Conservation (phyloP, 1,140 invertebrate genomes). For the Theocolax elegans region DNA sequence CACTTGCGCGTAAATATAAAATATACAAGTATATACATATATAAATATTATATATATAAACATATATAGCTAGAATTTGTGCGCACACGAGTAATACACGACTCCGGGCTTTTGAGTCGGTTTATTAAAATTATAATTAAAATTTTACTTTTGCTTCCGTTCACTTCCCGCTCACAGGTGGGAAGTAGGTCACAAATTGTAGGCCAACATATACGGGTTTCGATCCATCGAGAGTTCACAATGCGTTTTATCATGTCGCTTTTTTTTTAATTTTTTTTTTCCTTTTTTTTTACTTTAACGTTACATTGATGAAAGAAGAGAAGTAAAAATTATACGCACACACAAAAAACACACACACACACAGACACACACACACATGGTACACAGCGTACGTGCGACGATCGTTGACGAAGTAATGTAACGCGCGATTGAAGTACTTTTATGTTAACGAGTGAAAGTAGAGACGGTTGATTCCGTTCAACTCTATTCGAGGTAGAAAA, state of each 20-base stretch:
- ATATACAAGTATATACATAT: too few relatives aligned
- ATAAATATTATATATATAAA: too few relatives aligned
- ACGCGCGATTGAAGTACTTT: background rate
- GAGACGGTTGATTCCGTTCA: slow-evolving; percentile 6
- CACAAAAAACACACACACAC: too few relatives aligned
- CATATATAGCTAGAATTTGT: slow-evolving; percentile 34
- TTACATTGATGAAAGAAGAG: too few relatives aligned
- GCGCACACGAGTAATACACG: slow-evolving; percentile 17
- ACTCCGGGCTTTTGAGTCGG: slow-evolving; percentile 16
- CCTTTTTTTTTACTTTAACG: background rate
- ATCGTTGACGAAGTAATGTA: slow-evolving; percentile 21
- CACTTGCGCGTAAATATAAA: too few relatives aligned
- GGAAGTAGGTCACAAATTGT: slow-evolving; percentile 29
- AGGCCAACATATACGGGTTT: slow-evolving; percentile 32
- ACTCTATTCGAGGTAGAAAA: background rate
- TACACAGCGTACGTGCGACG: slow-evolving; percentile 5
- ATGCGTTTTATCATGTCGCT: too few relatives aligned
- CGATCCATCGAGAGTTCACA: slow-evolving; percentile 28
- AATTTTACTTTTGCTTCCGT: slow-evolving; percentile 34
- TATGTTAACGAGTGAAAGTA: background rate
- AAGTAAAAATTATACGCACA: too few relatives aligned
- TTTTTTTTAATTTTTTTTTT: background rate
- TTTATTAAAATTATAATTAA: slow-evolving; percentile 4
- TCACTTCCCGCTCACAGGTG: slow-evolving; percentile 8
- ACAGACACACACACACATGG: background rate